phyloP scores from a whole-genome alignment of 2,888 invertebrate species.

The Drosophila kokeensis region DNA sequence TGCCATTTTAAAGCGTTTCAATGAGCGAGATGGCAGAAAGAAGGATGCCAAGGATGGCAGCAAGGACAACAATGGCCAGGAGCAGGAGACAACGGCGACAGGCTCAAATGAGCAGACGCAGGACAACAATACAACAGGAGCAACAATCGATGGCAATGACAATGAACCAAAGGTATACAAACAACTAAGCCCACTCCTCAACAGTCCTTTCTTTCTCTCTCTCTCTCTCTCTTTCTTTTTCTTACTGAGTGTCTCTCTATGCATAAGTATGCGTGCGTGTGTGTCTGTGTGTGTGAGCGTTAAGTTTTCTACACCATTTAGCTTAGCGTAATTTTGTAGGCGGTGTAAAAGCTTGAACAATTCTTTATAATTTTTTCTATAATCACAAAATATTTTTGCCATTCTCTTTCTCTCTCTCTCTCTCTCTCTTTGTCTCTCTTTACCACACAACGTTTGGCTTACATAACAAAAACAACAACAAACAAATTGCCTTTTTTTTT shows the following conservation, averaged over 20 bases:
- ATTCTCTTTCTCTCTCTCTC: slow-evolving; percentile 43
- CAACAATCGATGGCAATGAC: slow-evolving; percentile 82
- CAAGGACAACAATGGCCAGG: slow-evolving; percentile 52
- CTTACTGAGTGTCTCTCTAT: slow-evolving; percentile 13
- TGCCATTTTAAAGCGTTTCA: slow-evolving; percentile 83
- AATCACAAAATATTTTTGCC: slow-evolving; percentile 61
- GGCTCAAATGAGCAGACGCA: slow-evolving; percentile 63
- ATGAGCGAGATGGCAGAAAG: slow-evolving; percentile 77
- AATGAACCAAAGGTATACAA: slow-evolving; percentile 84
- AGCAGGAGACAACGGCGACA: slow-evolving; percentile 50
- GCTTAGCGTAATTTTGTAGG: slow-evolving; percentile 60
- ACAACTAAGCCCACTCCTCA: slow-evolving; percentile 36
- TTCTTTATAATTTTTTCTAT: slow-evolving; percentile 46
- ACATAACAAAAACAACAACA: slow-evolving; percentile 34
- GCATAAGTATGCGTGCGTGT: slow-evolving; percentile 10
- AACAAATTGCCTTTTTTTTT: slow-evolving; percentile 8
- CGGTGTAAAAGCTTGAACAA: slow-evolving; percentile 54
- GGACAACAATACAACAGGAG: slow-evolving; percentile 51
- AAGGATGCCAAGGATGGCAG: slow-evolving; percentile 51
- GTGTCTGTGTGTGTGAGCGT: slow-evolving; percentile 15
- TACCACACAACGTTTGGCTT: slow-evolving; percentile 36
- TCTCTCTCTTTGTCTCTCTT: slow-evolving; percentile 42
- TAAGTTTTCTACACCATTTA: slow-evolving; percentile 49
- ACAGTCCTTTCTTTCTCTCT: slow-evolving; percentile 16
- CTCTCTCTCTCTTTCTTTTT: slow-evolving; percentile 6